Percentiles rank a stretch among this genome's conserved stretches.
Conservation (phyloP, 2,113 vertebrate genomes). For the Corythornis madagascariensis region DNA sequence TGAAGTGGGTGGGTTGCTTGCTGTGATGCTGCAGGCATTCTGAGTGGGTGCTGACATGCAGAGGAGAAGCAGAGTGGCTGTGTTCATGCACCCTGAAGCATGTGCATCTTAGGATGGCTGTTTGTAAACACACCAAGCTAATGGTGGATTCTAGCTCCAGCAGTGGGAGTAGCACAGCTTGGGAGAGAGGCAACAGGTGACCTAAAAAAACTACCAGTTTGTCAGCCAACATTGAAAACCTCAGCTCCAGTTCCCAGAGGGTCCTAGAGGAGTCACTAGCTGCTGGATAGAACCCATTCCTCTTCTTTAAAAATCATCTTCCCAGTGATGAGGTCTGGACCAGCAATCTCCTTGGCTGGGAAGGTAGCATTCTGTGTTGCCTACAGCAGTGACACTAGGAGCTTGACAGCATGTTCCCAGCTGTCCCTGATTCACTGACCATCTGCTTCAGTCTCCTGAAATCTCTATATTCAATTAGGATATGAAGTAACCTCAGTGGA, state of each 20-base stretch:
- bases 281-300: background rate
- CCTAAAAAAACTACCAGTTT: background rate
- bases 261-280: background rate
- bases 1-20: background rate
- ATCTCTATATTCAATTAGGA: background rate
- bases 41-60: background rate
- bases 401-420: background rate
- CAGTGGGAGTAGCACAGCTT: background rate
- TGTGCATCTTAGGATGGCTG: background rate
- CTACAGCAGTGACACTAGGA: background rate
- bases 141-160: slow-evolving; percentile 9
- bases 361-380: background rate
- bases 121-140: slow-evolving; percentile 24
- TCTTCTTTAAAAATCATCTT: background rate
- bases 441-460: background rate
- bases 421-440: background rate
- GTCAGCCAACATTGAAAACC: background rate
- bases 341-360: background rate
- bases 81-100: slow-evolving; percentile 1
- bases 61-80: background rate
- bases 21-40: background rate
- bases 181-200: background rate
- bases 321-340: background rate
- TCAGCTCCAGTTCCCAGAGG: background rate
- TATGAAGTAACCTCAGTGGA: background rate